Conservation (phyloP, 2,888 invertebrate species). For the Dendrolimus pini region DNA sequence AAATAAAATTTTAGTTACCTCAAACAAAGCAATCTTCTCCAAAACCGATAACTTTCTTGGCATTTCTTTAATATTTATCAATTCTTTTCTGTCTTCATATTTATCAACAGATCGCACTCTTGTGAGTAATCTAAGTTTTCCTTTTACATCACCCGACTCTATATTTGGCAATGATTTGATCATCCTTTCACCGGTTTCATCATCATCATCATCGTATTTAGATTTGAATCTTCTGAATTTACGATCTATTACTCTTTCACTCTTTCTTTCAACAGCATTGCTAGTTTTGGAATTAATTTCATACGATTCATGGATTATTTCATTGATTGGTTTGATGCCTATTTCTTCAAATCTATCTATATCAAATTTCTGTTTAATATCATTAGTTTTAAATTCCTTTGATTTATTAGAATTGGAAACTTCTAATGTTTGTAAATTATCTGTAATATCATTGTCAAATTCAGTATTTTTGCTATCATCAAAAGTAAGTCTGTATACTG, state of each 20-base stretch:
- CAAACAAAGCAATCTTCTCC: conserved; percentile 58
- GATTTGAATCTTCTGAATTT: conserved; percentile 11
- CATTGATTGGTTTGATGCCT: conserved; percentile 4
- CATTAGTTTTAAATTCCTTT: neutral
- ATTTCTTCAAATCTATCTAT: neutral
- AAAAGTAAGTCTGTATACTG: neutral
- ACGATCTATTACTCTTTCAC: conserved; percentile 1
- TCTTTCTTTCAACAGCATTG: no score
- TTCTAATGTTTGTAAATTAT: no score
- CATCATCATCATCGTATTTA: conserved; percentile 8
- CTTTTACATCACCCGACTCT: conserved; percentile 29
- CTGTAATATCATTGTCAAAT: neutral
- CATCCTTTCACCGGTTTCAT: neutral
- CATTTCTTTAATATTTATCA: conserved; percentile 38
- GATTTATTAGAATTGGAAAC: no score
- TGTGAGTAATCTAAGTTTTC: conserved; percentile 42
- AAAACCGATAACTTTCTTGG: conserved; percentile 45
- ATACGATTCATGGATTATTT: conserved; percentile 8
- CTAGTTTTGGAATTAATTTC: neutral
- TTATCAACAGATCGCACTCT: conserved; percentile 47
- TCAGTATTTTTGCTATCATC: neutral
- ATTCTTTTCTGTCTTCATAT: conserved; percentile 27
- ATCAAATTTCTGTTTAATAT: neutral
- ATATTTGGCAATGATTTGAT: neutral
- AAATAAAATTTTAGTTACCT: conserved; percentile 31